Evolutionary conservation across 2,888 invertebrate species (phyloP).

Genomic region (Euzetes globulus): DNA sequence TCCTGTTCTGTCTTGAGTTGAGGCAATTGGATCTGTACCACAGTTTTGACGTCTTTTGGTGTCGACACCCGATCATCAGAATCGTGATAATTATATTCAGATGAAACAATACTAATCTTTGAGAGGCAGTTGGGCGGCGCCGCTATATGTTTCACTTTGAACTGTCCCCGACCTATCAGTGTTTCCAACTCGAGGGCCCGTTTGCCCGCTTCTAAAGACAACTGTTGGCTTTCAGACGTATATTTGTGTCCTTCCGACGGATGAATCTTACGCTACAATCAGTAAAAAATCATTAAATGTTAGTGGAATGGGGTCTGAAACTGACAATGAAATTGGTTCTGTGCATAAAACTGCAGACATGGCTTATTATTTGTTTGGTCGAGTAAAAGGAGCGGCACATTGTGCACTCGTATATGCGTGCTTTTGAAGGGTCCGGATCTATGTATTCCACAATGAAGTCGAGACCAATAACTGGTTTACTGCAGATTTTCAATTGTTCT

Average conservation of each 20-base stretch:
- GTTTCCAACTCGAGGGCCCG: constrained; percentile 8
- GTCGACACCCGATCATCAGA: too few species aligned
- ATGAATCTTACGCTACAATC: neutral
- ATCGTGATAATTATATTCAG: too few species aligned
- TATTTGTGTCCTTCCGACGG: constrained; percentile 4
- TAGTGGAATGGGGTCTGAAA: too few species aligned
- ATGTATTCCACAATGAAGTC: constrained; percentile 1
- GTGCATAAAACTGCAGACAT: neutral
- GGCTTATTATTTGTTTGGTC: neutral
- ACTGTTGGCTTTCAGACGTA: neutral
- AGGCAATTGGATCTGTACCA: neutral
- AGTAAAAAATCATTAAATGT: neutral
- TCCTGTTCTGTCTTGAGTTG: neutral
- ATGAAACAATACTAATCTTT: too few species aligned
- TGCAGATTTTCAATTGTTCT: constrained; percentile 7
- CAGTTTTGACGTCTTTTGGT: neutral
- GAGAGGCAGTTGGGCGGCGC: neutral
- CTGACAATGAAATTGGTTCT: constrained; percentile 19
- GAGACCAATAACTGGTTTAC: constrained; percentile 11
- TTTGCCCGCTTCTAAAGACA: constrained; percentile 15
- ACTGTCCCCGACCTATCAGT: constrained; percentile 7
- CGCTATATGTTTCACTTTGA: neutral
- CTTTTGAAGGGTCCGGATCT: neutral
- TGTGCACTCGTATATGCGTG: neutral
- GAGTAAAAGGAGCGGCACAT: neutral